These are phyloP conservation scores for Eulemur albifrons DNA, from an alignment of 2,797 vertebrate genomes.

Conservation along the genomic window DNA sequence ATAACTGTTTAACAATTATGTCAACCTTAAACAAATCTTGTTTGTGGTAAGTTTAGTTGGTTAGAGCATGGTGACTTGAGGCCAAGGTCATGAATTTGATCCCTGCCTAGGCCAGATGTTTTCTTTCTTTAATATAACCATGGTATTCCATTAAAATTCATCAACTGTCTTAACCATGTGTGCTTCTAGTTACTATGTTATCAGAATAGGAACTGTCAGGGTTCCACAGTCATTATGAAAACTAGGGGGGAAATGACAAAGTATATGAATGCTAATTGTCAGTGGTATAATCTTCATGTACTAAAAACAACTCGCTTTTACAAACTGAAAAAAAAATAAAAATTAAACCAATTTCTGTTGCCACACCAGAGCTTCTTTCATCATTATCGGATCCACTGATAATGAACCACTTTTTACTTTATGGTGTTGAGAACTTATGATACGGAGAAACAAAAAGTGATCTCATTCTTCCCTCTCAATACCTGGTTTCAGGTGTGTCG, in stretches of 20 bases:
- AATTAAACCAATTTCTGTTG: neutral
- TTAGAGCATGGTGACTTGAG: neutral
- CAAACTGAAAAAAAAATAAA: neutral
- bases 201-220: neutral
- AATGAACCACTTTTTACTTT: neutral
- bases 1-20: neutral
- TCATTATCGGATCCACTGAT: neutral
- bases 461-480: neutral
- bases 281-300: neutral
- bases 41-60: neutral
- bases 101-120: neutral
- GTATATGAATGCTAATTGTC: rapidly evolving
- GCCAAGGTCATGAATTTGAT: neutral
- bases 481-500: neutral
- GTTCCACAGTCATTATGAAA: neutral
- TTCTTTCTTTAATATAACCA: neutral
- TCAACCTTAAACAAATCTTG: neutral
- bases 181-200: neutral
- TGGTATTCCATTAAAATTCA: neutral
- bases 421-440: neutral
- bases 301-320: neutral
- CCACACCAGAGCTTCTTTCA: neutral
- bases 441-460: neutral
- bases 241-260: neutral
- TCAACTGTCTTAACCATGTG: neutral